These are phyloP conservation scores for Drosophila sp. DNA, from an alignment of 1,140 invertebrate genomes.

Conservation along the genomic window DNA sequence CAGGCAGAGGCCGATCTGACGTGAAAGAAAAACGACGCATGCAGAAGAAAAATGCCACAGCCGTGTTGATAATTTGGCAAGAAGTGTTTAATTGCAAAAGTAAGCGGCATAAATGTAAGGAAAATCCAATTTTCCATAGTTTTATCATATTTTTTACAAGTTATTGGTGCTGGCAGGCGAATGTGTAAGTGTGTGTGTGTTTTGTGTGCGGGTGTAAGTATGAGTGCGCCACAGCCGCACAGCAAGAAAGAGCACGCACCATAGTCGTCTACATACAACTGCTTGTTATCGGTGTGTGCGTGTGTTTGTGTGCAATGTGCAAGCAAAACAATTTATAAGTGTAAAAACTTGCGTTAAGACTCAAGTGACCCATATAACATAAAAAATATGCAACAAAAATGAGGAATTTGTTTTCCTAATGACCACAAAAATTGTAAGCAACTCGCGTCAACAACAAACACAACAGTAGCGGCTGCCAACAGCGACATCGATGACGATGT, in stretches of 20 bases:
- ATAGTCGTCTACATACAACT: constrained; percentile 62
- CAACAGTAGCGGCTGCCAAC: constrained; percentile 39
- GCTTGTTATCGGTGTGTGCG: constrained; percentile 29
- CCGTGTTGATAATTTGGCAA: constrained; percentile 61
- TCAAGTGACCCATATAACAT: constrained; percentile 28
- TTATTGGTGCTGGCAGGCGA: constrained; percentile 28
- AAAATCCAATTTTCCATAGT: constrained; percentile 41
- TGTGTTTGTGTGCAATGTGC: constrained; percentile 57
- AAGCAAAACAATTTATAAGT: constrained; percentile 71
- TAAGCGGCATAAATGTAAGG: constrained; percentile 53
- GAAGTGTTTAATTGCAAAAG: constrained; percentile 66
- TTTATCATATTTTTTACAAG: constrained; percentile 53
- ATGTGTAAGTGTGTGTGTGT: constrained; percentile 23
- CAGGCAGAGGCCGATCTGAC: constrained; percentile 40
- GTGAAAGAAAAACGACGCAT: constrained; percentile 54
- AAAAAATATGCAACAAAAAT: constrained; percentile 23
- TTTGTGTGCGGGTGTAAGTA: constrained; percentile 40
- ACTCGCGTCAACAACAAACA: constrained; percentile 34
- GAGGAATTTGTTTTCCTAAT: constrained; percentile 7
- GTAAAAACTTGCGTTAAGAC: constrained; percentile 31
- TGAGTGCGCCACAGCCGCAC: constrained; percentile 46
- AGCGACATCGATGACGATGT: constrained; percentile 55
- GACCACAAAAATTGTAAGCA: constrained; percentile 22
- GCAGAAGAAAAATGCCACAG: constrained; percentile 54
- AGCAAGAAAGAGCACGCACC: constrained; percentile 61